These are phyloP conservation scores for Remorina albescens DNA, from an alignment of 2,797 vertebrate species.

Conservation along the genomic window DNA sequence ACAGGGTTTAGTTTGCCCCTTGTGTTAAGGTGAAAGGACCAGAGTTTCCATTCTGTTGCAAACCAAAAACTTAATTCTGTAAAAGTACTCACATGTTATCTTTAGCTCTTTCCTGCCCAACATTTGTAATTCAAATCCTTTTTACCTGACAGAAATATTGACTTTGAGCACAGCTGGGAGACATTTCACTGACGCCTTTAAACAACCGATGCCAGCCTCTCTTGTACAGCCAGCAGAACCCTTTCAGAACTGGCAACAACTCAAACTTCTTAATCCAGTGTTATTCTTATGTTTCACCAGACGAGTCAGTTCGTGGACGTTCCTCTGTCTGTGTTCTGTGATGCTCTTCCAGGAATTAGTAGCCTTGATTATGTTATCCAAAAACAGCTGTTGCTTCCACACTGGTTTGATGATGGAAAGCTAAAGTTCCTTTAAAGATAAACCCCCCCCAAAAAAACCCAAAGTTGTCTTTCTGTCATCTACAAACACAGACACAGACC, in stretches of 20 bases:
- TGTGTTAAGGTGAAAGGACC: not conserved
- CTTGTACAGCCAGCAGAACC: not conserved
- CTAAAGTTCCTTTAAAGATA: constrained; percentile 19
- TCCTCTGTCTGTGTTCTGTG: constrained; percentile 11
- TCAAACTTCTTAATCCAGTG: constrained; percentile 8
- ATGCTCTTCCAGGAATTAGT: constrained; percentile 39
- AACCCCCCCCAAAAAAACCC: not conserved
- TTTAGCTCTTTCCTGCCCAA: not conserved
- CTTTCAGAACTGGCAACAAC: constrained; percentile 4
- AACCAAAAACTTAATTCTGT: not conserved
- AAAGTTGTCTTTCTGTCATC: not conserved
- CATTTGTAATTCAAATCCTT: not conserved
- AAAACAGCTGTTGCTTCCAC: constrained; percentile 28
- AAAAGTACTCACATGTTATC: not conserved
- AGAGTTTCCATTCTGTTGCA: not conserved
- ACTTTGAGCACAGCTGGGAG: not conserved
- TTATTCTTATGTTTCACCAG: constrained; percentile 36
- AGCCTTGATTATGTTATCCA: constrained; percentile 17
- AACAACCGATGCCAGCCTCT: not conserved
- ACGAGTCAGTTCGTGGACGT: constrained; percentile 18
- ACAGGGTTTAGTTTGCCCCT: not conserved
- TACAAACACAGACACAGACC: not conserved
- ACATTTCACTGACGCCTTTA: not conserved
- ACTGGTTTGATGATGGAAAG: constrained; percentile 17
- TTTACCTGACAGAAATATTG: not conserved